These are phyloP conservation scores for Macrotrachela quadricornifera DNA, from an alignment of 1,140 invertebrate genomes.

Conservation along the genomic window DNA sequence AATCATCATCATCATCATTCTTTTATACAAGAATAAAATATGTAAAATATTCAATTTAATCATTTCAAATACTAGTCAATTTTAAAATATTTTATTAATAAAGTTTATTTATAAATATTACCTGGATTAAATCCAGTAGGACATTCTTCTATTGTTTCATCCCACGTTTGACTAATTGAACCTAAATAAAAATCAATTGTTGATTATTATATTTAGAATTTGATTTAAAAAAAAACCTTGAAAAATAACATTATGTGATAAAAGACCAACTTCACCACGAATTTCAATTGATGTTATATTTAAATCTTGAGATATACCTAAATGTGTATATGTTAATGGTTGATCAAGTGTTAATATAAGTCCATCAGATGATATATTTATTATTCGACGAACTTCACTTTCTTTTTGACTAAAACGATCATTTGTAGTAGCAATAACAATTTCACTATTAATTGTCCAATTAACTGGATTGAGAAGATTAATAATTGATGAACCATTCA, in stretches of 20 bases:
- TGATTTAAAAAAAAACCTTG: slow-evolving; percentile 11
- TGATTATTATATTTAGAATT: slow-evolving; percentile 7
- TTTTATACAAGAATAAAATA: too few relatives aligned
- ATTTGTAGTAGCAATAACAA: slow-evolving; percentile 24
- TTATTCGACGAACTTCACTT: slow-evolving; percentile 17
- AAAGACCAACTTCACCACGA: slow-evolving; percentile 11
- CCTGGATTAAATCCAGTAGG: slow-evolving; percentile 22
- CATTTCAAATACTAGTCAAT: too few relatives aligned
- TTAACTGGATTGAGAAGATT: slow-evolving; percentile 13
- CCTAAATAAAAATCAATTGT: too few relatives aligned
- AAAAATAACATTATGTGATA: slow-evolving; percentile 10
- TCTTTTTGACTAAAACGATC: slow-evolving; percentile 12
- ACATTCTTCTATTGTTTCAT: slow-evolving; percentile 15
- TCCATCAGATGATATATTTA: slow-evolving; percentile 13
- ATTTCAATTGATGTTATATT: slow-evolving; percentile 7
- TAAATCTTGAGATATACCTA: not conserved
- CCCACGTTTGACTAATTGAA: too few relatives aligned
- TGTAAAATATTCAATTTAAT: too few relatives aligned
- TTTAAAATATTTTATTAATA: too few relatives aligned
- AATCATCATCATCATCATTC: too few relatives aligned
- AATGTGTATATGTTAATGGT: slow-evolving; percentile 14
- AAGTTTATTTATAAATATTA: too few relatives aligned
- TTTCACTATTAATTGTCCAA: slow-evolving; percentile 19
- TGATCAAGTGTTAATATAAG: slow-evolving; percentile 15
- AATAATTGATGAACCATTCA: slow-evolving; percentile 13